These are phyloP conservation scores for Cantharis rustica DNA, from an alignment of 2,888 invertebrate genomes.

Conservation along the genomic window DNA sequence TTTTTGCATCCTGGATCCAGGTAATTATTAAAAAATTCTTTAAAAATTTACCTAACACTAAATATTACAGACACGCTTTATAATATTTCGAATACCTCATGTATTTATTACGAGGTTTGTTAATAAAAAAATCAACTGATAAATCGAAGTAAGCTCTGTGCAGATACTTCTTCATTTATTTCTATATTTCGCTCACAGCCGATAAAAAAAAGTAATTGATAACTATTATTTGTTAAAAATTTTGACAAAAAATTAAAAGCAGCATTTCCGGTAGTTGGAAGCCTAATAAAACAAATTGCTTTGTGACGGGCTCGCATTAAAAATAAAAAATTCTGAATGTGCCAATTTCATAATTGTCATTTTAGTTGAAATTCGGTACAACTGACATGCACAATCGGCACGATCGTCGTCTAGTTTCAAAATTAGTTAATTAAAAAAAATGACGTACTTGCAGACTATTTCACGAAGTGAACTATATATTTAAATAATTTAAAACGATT, in stretches of 20 bases:
- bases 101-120: background rate
- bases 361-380: background rate
- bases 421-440: slow-evolving; percentile 14
- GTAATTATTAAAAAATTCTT: background rate
- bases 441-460: slow-evolving; percentile 16
- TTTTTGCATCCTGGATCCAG: background rate
- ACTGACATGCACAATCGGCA: background rate
- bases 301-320: background rate
- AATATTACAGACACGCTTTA: background rate
- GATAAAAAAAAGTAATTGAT: background rate
- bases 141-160: too few species aligned
- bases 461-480: background rate
- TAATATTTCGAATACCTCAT: background rate
- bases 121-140: too few species aligned
- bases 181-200: background rate
- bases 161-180: too few species aligned
- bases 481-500: slow-evolving; percentile 22
- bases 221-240: background rate
- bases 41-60: background rate
- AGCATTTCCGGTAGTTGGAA: background rate
- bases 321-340: background rate
- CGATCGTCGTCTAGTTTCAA: background rate
- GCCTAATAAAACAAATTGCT: background rate
- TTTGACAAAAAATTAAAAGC: background rate
- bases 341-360: background rate